Conservation (phyloP, 2,797 vertebrate genomes). For the Carapus acus region DNA sequence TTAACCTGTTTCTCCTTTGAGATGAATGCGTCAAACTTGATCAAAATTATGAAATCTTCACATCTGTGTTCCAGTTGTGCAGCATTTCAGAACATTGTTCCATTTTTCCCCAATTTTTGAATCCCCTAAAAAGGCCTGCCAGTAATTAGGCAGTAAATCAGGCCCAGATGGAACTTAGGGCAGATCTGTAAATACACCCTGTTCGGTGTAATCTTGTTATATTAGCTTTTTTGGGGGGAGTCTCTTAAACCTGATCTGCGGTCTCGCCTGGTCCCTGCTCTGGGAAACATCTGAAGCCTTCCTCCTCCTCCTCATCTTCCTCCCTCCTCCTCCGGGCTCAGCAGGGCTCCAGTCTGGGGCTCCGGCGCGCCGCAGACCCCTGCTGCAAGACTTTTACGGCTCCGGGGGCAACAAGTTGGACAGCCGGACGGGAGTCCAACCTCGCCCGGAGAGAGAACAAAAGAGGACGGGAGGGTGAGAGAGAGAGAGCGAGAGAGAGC, state of each 20-base stretch:
- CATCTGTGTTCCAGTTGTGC: constrained; percentile 41
- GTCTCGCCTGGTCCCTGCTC: constrained; percentile 33
- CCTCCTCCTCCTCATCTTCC: constrained; percentile 19
- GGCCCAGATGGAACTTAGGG: constrained; percentile 33
- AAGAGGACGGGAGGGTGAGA: no score
- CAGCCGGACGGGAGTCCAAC: constrained; percentile 34
- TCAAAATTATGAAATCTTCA: constrained; percentile 12
- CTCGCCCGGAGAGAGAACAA: background rate
- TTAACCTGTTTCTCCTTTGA: background rate
- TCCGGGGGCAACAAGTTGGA: constrained; percentile 40
- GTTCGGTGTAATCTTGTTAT: constrained; percentile 28
- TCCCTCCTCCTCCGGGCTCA: constrained; percentile 34
- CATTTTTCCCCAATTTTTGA: constrained; percentile 27
- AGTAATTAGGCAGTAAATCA: constrained; percentile 14
- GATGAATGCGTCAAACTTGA: constrained; percentile 2
- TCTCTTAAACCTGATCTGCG: constrained; percentile 40
- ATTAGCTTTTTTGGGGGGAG: constrained; percentile 28
- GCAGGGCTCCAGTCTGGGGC: constrained; percentile 54
- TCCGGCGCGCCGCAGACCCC: constrained; percentile 51
- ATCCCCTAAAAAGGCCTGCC: constrained; percentile 21
- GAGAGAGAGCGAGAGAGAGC: no score
- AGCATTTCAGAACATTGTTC: constrained; percentile 23
- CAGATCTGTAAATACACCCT: constrained; percentile 18
- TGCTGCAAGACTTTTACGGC: constrained; percentile 40
- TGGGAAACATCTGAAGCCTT: constrained; percentile 47